phyloP scores from a whole-genome alignment of 2,797 vertebrate species.

The Brachyalestes nurse region DNA sequence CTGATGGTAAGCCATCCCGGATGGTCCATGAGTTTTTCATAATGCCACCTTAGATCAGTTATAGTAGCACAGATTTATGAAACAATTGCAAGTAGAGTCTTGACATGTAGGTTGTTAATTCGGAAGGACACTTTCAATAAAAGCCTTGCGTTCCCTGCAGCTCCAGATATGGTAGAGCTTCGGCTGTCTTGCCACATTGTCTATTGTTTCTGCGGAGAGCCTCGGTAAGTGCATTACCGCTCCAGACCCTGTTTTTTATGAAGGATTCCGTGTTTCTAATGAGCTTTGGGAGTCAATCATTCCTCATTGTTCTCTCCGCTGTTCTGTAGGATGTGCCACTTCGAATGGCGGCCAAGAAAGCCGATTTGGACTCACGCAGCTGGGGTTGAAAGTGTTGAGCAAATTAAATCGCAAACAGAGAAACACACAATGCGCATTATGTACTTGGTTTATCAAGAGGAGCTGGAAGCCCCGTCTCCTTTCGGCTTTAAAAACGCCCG shows the following conservation, averaged over 20 bases:
- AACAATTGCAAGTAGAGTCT: not conserved
- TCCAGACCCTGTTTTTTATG: conserved; percentile 18
- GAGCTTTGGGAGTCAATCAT: conserved; percentile 49
- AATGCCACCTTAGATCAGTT: conserved; percentile 20
- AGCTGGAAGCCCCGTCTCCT: conserved; percentile 19
- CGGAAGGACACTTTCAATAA: not conserved
- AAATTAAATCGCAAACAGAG: conserved; percentile 44
- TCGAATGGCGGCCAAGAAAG: conserved; percentile 39
- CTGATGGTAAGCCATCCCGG: not conserved
- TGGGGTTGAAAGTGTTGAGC: conserved; percentile 23
- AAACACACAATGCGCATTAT: conserved; percentile 37
- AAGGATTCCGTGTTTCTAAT: conserved; percentile 48
- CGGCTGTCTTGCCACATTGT: conserved; percentile 14
- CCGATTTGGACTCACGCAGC: conserved; percentile 42
- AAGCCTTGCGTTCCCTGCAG: not conserved
- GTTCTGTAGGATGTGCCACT: conserved; percentile 43
- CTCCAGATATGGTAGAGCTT: not conserved
- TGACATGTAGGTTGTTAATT: conserved; percentile 7
- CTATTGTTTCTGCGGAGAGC: conserved; percentile 26
- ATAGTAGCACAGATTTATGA: conserved; percentile 12
- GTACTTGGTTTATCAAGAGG: conserved; percentile 37
- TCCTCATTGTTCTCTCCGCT: conserved; percentile 40
- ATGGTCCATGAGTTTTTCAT: not conserved
- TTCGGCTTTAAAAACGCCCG: conserved; percentile 18
- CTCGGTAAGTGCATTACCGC: conserved; percentile 44